Evolutionary conservation across 2,888 invertebrate species (phyloP).

Genomic region (Himalopsyche japonica): DNA sequence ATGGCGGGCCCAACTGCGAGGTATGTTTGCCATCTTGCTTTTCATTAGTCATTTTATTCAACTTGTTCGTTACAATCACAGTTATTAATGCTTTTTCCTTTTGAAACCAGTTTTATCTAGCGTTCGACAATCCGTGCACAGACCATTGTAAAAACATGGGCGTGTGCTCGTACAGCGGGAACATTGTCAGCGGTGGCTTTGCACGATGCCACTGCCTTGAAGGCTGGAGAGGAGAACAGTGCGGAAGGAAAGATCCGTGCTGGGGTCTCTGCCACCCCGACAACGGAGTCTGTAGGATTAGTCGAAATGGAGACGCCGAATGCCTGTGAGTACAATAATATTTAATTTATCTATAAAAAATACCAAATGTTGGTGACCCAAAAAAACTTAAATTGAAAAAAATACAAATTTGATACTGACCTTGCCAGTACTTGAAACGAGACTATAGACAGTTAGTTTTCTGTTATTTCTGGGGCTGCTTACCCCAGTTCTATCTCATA

Average conservation of each 20-base stretch:
- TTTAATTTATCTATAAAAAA: too few relatives aligned
- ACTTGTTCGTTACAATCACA: background rate
- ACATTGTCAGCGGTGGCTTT: slow-evolving; percentile 44
- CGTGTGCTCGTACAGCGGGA: slow-evolving; percentile 59
- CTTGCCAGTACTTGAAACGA: too few relatives aligned
- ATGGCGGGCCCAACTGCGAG: slow-evolving; percentile 59
- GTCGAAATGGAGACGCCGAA: slow-evolving; percentile 47
- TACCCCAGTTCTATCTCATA: too few relatives aligned
- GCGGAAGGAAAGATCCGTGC: slow-evolving; percentile 55
- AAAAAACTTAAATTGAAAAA: too few relatives aligned
- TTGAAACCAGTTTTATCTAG: slow-evolving; percentile 53
- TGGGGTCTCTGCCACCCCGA: slow-evolving; percentile 55
- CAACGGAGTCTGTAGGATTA: slow-evolving; percentile 57
- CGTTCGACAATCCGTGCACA: slow-evolving; percentile 66
- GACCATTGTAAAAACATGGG: slow-evolving; percentile 62
- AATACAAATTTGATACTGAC: too few relatives aligned
- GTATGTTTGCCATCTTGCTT: background rate
- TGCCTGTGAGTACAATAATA: slow-evolving; percentile 45
- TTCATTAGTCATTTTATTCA: slow-evolving; percentile 19
- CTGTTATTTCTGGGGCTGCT: too few relatives aligned
- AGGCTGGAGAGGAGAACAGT: slow-evolving; percentile 62
- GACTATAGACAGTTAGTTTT: too few relatives aligned
- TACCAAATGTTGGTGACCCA: too few relatives aligned
- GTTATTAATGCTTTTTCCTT: background rate
- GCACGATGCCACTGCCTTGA: slow-evolving; percentile 61